Percentiles rank a stretch among this genome's conserved stretches.
Evolutionary conservation across 2,797 vertebrate genomes (phyloP).

Genomic region (Alectoris magna): DNA sequence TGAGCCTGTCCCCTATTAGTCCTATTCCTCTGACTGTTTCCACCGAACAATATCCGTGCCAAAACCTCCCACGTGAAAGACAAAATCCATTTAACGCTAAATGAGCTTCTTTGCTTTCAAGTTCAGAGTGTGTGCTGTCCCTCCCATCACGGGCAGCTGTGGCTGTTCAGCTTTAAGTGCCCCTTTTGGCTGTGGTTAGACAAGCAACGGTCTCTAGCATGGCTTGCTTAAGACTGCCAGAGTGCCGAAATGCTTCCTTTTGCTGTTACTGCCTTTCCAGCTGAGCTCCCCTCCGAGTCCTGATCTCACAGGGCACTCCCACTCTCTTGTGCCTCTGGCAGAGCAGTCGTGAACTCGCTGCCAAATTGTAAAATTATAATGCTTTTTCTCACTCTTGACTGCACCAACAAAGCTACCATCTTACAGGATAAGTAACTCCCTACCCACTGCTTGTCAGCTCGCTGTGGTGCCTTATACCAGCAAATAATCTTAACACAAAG

Average conservation of each 20-base stretch:
- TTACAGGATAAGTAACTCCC: neutral
- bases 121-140: neutral
- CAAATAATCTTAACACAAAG: constrained; percentile 53
- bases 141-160: neutral
- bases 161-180: neutral
- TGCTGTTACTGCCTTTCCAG: neutral
- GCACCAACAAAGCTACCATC: constrained; percentile 14
- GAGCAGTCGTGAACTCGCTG: neutral
- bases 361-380: constrained; percentile 19
- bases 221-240: neutral
- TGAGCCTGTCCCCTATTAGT: neutral
- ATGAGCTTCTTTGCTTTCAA: neutral
- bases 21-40: accelerated
- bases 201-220: neutral
- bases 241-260: neutral
- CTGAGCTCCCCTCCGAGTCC: neutral
- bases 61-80: neutral
- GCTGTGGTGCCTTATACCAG: constrained; percentile 18
- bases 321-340: constrained; percentile 4
- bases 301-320: neutral
- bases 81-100: neutral
- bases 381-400: neutral
- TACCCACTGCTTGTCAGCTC: constrained; percentile 48
- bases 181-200: neutral
- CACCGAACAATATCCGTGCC: neutral